Evolutionary conservation across 2,113 vertebrate species (phyloP), one percentile per base, ranked within the genome.

Genomic region (Arizona elegans): DNA sequence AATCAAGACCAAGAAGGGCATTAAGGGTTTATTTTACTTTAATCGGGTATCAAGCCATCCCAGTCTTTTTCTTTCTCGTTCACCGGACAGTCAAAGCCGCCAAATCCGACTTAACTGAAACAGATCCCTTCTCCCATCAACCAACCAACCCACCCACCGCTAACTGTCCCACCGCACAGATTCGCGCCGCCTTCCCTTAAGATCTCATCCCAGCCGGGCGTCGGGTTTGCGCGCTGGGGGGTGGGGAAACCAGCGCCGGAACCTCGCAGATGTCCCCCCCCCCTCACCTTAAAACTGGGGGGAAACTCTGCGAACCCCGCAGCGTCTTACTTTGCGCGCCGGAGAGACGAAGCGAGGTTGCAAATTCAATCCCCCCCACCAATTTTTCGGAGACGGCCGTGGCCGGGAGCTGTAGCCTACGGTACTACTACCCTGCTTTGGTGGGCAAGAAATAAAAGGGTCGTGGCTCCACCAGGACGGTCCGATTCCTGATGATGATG

Each of bases 191-290:
- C 33, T 81, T 43, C 33, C 33, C n/a, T 10, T 0, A 38, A 43
- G 17, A 21, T 81, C 17, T 81, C 33, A 21, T 9, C 33, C 70
- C 2, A 21, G 33, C 5, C 17, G 17, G 17, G 17, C 75, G 17
- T 81, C 75, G 17, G 33, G 33, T 8, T 38, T 81, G 70, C 7
- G 6, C 13, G 81, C 81, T 1, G 5, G 7, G 58, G 75, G 75
- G 75, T n/a, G n/a, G n/a, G n/a, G n/a, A n/a, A 43, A 13, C 10
- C 70, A 21, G 17, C 7, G 33, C 9, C 75, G 8, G 75, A 43
- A 21, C 0, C 17, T 23, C 19, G 8, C 38, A 2, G 38, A 5
- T 0, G 9, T 52, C 10, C 7, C 12, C 24, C 6, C 50, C 43
- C 5, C 24, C n/a, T n/a, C 6, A 26, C 47, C 5, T 29, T 2